Evolutionary conservation across 2,113 vertebrate species (phyloP), one percentile per base, ranked within the genome.

Genomic region (Lepisosteus osseus): DNA sequence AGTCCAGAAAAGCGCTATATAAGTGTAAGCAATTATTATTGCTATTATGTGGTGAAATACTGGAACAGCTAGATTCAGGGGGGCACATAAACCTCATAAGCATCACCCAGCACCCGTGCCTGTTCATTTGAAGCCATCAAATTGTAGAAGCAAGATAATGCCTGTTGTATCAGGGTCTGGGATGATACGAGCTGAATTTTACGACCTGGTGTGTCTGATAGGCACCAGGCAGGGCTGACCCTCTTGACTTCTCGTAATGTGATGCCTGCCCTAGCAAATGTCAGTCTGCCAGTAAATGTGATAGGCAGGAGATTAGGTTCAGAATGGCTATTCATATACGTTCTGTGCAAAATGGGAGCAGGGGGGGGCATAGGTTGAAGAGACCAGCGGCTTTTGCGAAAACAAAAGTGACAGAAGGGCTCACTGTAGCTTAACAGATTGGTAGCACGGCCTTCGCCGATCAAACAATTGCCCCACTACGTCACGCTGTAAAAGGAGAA

Each of bases 251-350:
- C 4, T 14, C 5, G 57, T 59, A 59, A 59, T 59, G 57, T 59
- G 57, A 59, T 13, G 57, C 57, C 57, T 13, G 57, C 9, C 57
- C 57, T n/a, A 13, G 12, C n/a, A 13, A 59, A 59, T 59, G 57
- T 59, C 57, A 59, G n/a, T 15, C 57, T 13, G n/a, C 57, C 12
- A n/a, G 57, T n/a, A 59, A 59, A 59, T n/a, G 57, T 59, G 57
- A 59, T 59, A 59, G 57, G 57, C 57, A 59, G 57, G 57, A 59
- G 57, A 59, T 59, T 59, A 59, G 57, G 57, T 59, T 59, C 57
- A 59, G 4, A 59, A 59, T 5, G 12, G 14, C 57, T 59, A 14
- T 59, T 59, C 57, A 59, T 59, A 59, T 59, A 15, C 57, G 14
- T 59, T 59, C 4, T 59, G 5, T 59, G 12, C 12, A 59, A 13